A percentile compares a stretch with the other conserved stretches of the same genome.
phyloP scores from a whole-genome alignment of 2,113 vertebrate species.

The Excalfactoria chinensis region DNA sequence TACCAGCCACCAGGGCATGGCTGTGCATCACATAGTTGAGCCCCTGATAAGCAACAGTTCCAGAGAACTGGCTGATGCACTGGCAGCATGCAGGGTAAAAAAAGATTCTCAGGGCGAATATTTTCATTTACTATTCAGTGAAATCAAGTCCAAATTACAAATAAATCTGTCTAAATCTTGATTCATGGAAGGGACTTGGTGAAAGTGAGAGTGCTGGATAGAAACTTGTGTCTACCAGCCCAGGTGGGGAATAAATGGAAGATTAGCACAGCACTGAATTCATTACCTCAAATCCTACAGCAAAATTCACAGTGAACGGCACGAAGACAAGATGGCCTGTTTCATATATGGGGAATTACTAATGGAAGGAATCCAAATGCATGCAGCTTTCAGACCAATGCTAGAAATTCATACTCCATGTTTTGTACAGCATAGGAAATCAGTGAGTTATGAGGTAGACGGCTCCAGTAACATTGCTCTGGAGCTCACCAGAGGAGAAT shows the following conservation, averaged over 20 bases:
- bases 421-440: neutral
- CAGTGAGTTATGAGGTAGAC: neutral
- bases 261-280: neutral
- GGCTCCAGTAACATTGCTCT: neutral
- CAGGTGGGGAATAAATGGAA: neutral
- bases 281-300: neutral
- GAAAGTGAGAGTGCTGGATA: neutral
- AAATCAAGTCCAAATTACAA: neutral
- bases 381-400: neutral
- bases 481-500: neutral
- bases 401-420: neutral
- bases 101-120: neutral
- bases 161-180: neutral
- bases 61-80: neutral
- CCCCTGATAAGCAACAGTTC: neutral
- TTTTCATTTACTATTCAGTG: neutral
- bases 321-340: neutral
- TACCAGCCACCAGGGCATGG: neutral
- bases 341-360: neutral
- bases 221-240: neutral
- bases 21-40: neutral
- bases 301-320: neutral
- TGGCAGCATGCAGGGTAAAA: neutral
- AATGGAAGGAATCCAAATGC: neutral
- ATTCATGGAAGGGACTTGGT: rapidly evolving